Evolutionary conservation across 2,888 invertebrate species (phyloP).

Genomic region (Eretmocerus hayati): DNA sequence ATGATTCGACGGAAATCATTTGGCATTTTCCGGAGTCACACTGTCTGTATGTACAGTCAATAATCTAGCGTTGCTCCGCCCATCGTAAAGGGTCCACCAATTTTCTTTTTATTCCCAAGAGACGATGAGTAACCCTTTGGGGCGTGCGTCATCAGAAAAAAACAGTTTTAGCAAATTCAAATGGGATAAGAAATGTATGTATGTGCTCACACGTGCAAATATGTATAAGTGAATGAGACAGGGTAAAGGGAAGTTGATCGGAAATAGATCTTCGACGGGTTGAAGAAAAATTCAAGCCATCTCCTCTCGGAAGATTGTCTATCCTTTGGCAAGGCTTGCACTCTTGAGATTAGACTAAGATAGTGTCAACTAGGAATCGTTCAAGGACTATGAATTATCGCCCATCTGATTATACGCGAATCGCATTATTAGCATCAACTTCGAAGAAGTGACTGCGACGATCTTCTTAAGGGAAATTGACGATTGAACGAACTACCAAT

Average conservation of each 20-base stretch:
- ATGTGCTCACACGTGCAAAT: no score
- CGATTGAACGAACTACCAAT: conserved; percentile 18
- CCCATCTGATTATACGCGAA: conserved; percentile 41
- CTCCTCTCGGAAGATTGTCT: conserved; percentile 48
- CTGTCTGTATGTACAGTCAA: no score
- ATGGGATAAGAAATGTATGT: no score
- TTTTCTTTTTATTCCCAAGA: no score
- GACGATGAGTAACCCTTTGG: no score
- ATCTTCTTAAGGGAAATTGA: conserved; percentile 7
- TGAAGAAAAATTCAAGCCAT: conserved; percentile 34
- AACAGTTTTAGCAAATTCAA: no score
- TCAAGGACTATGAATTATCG: conserved; percentile 41
- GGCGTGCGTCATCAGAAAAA: no score
- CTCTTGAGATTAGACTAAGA: background rate
- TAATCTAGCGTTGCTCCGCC: no score
- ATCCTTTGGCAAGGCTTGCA: conserved; percentile 29
- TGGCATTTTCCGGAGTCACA: no score
- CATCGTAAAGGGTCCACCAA: no score
- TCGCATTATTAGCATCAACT: conserved; percentile 41
- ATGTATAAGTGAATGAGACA: no score
- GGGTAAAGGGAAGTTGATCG: conserved; percentile 39
- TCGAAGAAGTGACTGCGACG: background rate
- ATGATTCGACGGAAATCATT: no score
- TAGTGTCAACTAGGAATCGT: conserved; percentile 22
- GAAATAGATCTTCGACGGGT: conserved; percentile 43